A percentile compares a stretch with the other conserved stretches of the same genome.
phyloP scores from a whole-genome alignment of 2,113 vertebrate genomes.

The Osmerus eperlanus region DNA sequence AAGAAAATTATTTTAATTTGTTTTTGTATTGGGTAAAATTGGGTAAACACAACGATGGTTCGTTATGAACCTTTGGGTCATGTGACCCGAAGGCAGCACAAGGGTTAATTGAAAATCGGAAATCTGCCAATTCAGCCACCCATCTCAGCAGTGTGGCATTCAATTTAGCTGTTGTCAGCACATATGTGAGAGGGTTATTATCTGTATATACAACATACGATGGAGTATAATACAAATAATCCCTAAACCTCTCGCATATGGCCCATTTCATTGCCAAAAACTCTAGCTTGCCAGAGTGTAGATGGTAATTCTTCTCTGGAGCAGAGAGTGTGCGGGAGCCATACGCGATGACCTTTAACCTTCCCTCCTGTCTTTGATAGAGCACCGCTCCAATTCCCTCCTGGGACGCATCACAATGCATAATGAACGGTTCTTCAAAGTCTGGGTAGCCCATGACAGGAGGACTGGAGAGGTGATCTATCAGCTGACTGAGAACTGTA shows the following conservation, averaged over 20 bases:
- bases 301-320: not conserved
- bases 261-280: not conserved
- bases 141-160: not conserved
- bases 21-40: no score
- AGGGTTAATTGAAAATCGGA: not conserved
- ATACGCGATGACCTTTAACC: not conserved
- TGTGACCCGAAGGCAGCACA: no score
- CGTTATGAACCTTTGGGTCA: no score
- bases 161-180: not conserved
- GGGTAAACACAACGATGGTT: no score
- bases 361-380: not conserved
- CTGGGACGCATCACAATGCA: conserved; percentile 15
- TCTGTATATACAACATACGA: not conserved
- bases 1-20: no score
- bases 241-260: not conserved
- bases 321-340: not conserved
- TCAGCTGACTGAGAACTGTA: not conserved
- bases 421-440: not conserved
- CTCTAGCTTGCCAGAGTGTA: not conserved
- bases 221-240: not conserved
- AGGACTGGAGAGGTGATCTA: conserved; percentile 5
- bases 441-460: conserved; percentile 15
- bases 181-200: not conserved
- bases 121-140: not conserved
- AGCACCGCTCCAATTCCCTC: not conserved